Conservation (phyloP, 2,888 invertebrate species). For the Drepanosiphum platanoidis region DNA sequence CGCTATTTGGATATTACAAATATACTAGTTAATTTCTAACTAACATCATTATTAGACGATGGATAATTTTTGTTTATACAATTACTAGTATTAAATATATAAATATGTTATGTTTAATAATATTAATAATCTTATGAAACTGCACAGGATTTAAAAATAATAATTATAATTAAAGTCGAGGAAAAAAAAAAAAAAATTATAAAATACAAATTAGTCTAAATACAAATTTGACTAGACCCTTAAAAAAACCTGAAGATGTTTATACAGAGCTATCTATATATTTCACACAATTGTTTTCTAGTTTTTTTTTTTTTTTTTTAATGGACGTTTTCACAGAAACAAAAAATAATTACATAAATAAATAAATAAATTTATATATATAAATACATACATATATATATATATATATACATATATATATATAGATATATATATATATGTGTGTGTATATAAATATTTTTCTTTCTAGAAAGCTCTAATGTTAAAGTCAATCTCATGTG, state of each 20-base stretch:
- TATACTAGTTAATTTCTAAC: constrained; percentile 28
- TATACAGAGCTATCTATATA: background rate
- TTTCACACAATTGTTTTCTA: constrained; percentile 7
- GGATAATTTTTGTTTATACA: constrained; percentile 21
- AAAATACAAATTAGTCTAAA: constrained; percentile 56
- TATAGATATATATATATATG: no score
- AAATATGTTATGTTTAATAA: constrained; percentile 28
- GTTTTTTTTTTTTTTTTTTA: background rate
- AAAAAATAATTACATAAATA: background rate
- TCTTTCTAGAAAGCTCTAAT: constrained; percentile 35
- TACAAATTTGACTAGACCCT: constrained; percentile 54
- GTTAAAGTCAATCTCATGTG: constrained; percentile 43
- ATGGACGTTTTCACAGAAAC: constrained; percentile 14
- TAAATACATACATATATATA: no score
- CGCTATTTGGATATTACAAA: constrained; percentile 29
- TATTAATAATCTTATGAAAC: constrained; percentile 25
- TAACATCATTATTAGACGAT: constrained; percentile 11
- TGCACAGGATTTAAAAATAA: constrained; percentile 36
- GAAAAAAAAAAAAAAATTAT: constrained; percentile 33
- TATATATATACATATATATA: no score
- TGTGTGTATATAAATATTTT: constrained; percentile 9
- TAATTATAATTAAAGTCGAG: constrained; percentile 26
- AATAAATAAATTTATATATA: no score
- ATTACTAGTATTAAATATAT: constrained; percentile 11
- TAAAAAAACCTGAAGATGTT: constrained; percentile 26